A percentile compares a stretch with the other conserved stretches of the same genome.
These are phyloP conservation scores for Spongia lamella DNA, from an alignment of 37 sponge, comb jelly and placozoan genomes.

Conservation along the genomic window DNA sequence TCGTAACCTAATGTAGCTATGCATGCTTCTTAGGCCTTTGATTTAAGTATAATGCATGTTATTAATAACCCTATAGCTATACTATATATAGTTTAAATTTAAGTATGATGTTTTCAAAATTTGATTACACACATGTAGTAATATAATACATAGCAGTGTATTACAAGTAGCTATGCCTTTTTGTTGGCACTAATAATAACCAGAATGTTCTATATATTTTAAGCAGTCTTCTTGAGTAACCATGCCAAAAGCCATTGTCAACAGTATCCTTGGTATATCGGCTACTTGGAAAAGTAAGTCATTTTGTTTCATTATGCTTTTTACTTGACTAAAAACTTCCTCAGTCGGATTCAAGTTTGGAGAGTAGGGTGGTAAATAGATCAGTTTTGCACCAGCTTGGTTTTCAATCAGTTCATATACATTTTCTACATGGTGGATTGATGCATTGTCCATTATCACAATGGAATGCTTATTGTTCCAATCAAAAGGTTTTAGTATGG, in stretches of 20 bases:
- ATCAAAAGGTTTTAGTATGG: constrained; percentile 30
- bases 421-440: constrained; percentile 31
- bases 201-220: constrained; percentile 7
- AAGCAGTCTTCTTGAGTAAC: constrained; percentile 27
- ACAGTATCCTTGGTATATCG: constrained; percentile 29
- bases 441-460: constrained; percentile 39
- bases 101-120: too few relatives aligned
- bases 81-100: too few relatives aligned
- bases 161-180: too few relatives aligned
- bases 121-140: too few relatives aligned
- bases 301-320: constrained; percentile 28
- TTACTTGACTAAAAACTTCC: constrained; percentile 25
- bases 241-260: constrained; percentile 30
- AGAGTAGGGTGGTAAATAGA: constrained; percentile 38
- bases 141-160: too few relatives aligned
- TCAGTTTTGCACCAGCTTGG: constrained; percentile 15
- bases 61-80: too few relatives aligned
- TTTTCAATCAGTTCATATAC: constrained; percentile 3
- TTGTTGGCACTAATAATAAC: constrained; percentile 17
- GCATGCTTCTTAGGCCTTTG: too few relatives aligned
- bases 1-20: too few relatives aligned
- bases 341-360: constrained; percentile 35
- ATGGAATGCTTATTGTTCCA: constrained; percentile 5
- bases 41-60: too few relatives aligned
- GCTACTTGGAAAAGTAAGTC: constrained; percentile 15